These are phyloP conservation scores for Zosterops lateralis DNA, from an alignment of 2,113 vertebrate genomes.

Conservation along the genomic window DNA sequence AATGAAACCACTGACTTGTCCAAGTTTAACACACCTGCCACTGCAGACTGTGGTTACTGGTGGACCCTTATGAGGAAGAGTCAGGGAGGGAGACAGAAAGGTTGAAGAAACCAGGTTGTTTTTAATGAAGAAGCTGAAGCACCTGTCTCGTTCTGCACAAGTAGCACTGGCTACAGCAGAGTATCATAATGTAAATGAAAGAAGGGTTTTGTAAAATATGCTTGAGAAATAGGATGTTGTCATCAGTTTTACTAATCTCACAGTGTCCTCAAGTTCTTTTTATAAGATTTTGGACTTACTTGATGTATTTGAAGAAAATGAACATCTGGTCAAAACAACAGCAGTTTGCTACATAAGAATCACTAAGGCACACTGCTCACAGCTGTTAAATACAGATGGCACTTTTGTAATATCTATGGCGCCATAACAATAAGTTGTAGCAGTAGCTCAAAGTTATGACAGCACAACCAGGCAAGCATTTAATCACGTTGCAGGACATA, in stretches of 20 bases:
- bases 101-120: neutral
- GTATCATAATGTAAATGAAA: neutral
- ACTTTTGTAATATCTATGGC: neutral
- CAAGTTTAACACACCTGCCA: neutral
- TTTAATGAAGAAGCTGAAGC: neutral
- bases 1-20: neutral
- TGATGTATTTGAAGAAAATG: neutral
- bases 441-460: constrained; percentile 8
- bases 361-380: neutral
- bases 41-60: neutral
- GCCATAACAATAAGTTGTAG: neutral
- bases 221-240: neutral
- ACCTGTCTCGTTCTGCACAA: neutral
- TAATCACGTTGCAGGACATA: constrained; percentile 12
- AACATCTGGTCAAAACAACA: constrained; percentile 26
- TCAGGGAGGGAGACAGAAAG: neutral
- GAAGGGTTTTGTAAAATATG: neutral
- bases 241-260: neutral
- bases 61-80: neutral
- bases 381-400: constrained; percentile 44
- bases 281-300: neutral
- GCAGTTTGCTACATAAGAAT: neutral
- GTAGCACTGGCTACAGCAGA: neutral
- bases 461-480: constrained; percentile 5
- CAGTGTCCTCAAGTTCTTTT: neutral